Evolutionary conservation across 1,140 invertebrate genomes (phyloP), one percentile per base, ranked within the genome.

Genomic region (Heliconius melpomene): DNA sequence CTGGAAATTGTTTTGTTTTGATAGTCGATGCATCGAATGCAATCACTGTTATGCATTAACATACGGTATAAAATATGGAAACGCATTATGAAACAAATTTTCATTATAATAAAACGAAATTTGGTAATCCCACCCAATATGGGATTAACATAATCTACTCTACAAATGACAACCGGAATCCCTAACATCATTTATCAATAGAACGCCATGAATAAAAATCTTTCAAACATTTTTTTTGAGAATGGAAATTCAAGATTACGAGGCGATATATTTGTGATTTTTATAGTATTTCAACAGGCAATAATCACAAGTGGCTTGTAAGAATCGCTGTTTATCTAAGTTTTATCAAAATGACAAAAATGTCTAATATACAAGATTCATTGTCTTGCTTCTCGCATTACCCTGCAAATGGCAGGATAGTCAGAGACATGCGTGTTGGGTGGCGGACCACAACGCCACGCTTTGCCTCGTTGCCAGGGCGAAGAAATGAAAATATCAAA

Each of bases 51-150:
- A 16, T 18, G 50, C 18, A 77, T 50, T 57, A 77, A 46, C 38
- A 71, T 77, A 50, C 32, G 5, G 32, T 50, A 32, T 66, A 38
- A 60, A 74, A 75, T 71, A 71, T 71, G 50, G 6, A 20, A 18
- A 81, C 70, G 57, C 60, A 81, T 77, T 75, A 26, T 52, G 71
- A 81, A 74, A 75, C 74, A 29, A 79, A 74, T 83, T 75, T 80
- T 78, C 72, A 84, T 84, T 83, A 86, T 79, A 79, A 38, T 85
- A 88, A 88, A 77, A 82, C 79, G 74, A 79, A 81, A 78, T 86
- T 88, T 87, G 46, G 79, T 85, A 84, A 87, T 83, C 83, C 81
- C 80, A 84, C 76, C 84, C 82, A 88, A 87, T 87, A 88, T 86
- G 79, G 86, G 86, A 90, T 90, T 87, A 89, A 82, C 38, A 83